Evolutionary conservation across 2,888 invertebrate species (phyloP).

Genomic region (Hybos culiciformis): DNA sequence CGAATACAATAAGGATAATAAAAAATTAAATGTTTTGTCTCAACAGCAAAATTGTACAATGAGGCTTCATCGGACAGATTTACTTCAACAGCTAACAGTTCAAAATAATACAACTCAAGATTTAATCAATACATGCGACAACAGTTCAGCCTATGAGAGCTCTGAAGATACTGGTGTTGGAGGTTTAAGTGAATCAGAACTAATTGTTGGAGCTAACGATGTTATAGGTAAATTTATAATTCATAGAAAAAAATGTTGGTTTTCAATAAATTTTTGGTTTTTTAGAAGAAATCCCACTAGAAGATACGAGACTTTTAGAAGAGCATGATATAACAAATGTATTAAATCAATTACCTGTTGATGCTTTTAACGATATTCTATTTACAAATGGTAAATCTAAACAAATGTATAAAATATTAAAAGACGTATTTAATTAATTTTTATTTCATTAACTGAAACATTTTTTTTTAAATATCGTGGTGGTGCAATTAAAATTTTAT

Average conservation of each 20-base stretch:
- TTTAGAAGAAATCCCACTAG: conserved; percentile 41
- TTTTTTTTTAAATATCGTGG: not conserved
- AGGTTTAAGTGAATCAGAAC: conserved; percentile 45
- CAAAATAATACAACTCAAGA: conserved; percentile 32
- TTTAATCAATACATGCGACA: conserved; percentile 39
- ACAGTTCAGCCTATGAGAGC: conserved; percentile 48
- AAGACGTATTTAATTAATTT: no score
- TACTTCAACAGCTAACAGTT: no score
- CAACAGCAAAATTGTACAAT: no score
- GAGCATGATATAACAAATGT: conserved; percentile 66
- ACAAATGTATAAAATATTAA: no score
- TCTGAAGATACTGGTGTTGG: conserved; percentile 47
- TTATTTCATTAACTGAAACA: not conserved
- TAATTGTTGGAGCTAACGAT: conserved; percentile 39
- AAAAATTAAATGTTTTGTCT: no score
- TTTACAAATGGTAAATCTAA: conserved; percentile 51
- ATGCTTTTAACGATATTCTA: conserved; percentile 71
- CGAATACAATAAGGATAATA: no score
- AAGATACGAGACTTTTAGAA: conserved; percentile 47
- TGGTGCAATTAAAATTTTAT: no score
- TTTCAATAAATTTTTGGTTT: not conserved
- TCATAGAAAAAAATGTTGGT: not conserved
- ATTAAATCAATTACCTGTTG: conserved; percentile 62
- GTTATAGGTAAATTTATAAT: conserved; percentile 24
- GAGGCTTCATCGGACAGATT: no score